Evolutionary conservation across 2,888 invertebrate species (phyloP).

Genomic region (Stenolophus ochropezus): DNA sequence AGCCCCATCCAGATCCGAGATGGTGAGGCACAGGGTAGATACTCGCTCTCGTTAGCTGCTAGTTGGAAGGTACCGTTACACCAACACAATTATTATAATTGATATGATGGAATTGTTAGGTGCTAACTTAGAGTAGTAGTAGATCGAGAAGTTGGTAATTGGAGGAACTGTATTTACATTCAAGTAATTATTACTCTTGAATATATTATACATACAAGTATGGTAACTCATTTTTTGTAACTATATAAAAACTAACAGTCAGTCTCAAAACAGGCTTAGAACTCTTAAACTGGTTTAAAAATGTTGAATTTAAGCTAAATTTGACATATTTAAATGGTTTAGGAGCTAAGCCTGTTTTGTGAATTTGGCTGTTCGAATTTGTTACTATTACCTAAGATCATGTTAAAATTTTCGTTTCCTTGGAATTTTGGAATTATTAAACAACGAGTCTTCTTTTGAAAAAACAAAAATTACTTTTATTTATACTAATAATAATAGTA

Average conservation of each 20-base stretch:
- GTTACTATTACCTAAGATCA: background rate
- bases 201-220: background rate
- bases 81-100: conserved; percentile 33
- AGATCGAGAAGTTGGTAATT: background rate
- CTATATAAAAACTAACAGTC: too few species aligned
- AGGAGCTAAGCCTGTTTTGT: too few species aligned
- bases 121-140: background rate
- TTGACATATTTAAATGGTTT: too few species aligned
- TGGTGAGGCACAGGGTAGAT: conserved; percentile 23
- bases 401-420: too few species aligned
- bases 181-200: background rate
- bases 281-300: too few species aligned
- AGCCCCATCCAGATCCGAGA: background rate
- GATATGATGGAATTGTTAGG: conserved; percentile 10
- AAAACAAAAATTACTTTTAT: background rate
- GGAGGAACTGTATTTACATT: background rate
- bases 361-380: too few species aligned
- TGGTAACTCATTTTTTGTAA: background rate
- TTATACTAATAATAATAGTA: background rate
- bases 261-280: too few species aligned
- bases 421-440: too few species aligned
- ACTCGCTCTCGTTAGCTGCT: background rate
- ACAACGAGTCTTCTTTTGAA: background rate
- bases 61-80: conserved; percentile 21
- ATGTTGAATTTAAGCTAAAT: too few species aligned